These are phyloP conservation scores for Mionectes macconnelli DNA, from an alignment of 2,113 vertebrate species.

Conservation along the genomic window DNA sequence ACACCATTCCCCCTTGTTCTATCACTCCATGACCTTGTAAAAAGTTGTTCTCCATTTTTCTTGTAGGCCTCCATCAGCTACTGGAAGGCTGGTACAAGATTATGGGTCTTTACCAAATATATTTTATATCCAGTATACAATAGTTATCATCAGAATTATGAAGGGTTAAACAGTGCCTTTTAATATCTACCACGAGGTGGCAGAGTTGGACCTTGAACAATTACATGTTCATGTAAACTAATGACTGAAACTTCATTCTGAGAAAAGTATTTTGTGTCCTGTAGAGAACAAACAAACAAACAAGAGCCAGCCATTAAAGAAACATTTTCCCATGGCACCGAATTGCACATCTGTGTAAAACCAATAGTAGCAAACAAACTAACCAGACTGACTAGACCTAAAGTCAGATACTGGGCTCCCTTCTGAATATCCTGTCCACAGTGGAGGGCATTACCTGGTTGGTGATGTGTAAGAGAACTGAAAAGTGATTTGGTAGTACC, in stretches of 20 bases:
- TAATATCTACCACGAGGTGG: constrained; percentile 46
- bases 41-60: not conserved
- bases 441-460: not conserved
- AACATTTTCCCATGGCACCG: not conserved
- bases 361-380: not conserved
- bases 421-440: not conserved
- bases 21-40: not conserved
- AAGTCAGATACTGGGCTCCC: not conserved
- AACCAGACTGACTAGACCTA: not conserved
- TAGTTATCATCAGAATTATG: fast-evolving
- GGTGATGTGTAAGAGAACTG: not conserved
- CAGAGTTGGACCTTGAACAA: constrained; percentile 21
- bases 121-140: not conserved
- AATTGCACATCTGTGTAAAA: not conserved
- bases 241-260: not conserved
- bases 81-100: not conserved
- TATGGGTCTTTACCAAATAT: not conserved
- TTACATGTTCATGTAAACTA: not conserved
- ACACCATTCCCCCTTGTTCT: not conserved
- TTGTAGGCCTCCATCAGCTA: not conserved
- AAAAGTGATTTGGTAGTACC: not conserved
- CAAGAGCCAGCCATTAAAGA: not conserved
- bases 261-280: not conserved
- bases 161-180: not conserved
- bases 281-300: not conserved